phyloP scores from a whole-genome alignment of 2,113 vertebrate genomes.

The Lamprotornis superbus region DNA sequence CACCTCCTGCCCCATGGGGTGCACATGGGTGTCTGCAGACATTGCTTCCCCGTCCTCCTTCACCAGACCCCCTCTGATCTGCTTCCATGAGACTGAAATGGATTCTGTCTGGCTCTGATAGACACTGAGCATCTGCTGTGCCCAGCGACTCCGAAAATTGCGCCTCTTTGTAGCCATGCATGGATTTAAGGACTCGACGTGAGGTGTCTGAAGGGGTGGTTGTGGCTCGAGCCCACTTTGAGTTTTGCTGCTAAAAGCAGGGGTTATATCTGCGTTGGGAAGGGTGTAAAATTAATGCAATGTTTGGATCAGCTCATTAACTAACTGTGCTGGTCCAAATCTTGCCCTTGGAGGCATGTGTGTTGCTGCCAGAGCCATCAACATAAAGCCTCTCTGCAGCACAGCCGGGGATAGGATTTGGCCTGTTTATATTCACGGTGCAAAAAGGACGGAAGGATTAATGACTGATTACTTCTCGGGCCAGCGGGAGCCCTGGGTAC shows the following conservation, averaged over 20 bases:
- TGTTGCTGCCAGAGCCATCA: constrained; percentile 25
- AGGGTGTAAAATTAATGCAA: not conserved
- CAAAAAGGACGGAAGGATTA: constrained; percentile 50
- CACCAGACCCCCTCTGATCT: not conserved
- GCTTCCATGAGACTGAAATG: not conserved
- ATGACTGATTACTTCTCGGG: constrained; percentile 38
- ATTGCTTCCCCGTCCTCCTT: not conserved
- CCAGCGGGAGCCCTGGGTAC: constrained; percentile 27
- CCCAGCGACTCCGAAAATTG: not conserved
- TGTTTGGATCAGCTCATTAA: constrained; percentile 37
- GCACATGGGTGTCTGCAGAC: not conserved
- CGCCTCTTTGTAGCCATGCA: not conserved
- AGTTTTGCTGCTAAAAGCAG: not conserved
- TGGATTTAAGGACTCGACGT: not conserved
- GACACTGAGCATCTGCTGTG: constrained; percentile 39
- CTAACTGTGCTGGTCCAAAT: constrained; percentile 17
- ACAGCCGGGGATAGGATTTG: constrained; percentile 43
- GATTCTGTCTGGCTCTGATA: constrained; percentile 18
- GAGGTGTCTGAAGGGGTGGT: not conserved
- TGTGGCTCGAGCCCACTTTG: not conserved
- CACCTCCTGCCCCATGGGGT: not conserved
- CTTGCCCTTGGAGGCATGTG: constrained; percentile 21
- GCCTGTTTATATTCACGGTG: constrained; percentile 37
- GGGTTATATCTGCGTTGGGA: not conserved
- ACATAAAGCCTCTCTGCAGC: constrained; percentile 22